These are phyloP conservation scores for Heliconius aoede DNA, from an alignment of 2,888 invertebrate species.

Conservation along the genomic window DNA sequence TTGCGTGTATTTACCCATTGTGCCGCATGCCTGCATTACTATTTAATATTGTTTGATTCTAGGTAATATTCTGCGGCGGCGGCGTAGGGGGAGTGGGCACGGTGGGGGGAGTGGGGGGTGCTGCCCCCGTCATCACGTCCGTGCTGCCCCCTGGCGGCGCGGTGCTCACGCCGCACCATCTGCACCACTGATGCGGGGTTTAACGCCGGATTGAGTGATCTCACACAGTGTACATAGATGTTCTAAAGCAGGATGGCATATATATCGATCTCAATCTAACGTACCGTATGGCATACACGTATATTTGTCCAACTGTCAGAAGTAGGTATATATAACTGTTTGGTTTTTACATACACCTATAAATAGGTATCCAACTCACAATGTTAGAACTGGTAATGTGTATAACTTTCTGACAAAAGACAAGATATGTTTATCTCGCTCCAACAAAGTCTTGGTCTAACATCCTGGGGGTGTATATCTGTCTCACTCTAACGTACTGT, in stretches of 20 bases:
- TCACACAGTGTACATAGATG: not conserved
- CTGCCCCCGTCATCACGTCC: constrained; percentile 70
- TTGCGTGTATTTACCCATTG: too few species aligned
- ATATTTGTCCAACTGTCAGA: too few species aligned
- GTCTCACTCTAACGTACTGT: not conserved
- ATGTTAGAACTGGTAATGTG: too few species aligned
- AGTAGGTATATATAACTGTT: not conserved
- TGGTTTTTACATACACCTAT: not conserved
- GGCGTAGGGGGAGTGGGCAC: constrained; percentile 59
- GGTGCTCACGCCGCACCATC: constrained; percentile 74
- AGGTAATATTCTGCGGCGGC: constrained; percentile 79
- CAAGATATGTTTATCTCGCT: not conserved
- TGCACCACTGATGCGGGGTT: constrained; percentile 61
- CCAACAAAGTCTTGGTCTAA: not conserved
- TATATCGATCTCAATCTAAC: constrained; percentile 4
- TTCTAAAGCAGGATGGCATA: not conserved
- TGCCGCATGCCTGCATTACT: too few species aligned
- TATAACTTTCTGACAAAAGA: not conserved
- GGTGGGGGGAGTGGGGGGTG: constrained; percentile 57
- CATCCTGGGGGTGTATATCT: not conserved
- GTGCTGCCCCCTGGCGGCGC: constrained; percentile 75
- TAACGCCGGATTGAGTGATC: not conserved
- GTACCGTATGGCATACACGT: too few species aligned
- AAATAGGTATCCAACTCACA: too few species aligned
- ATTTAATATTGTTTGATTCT: constrained; percentile 25